Percentiles rank a stretch among this genome's conserved stretches.
These are phyloP conservation scores for Eupithecia inturbata DNA, from an alignment of 2,888 invertebrate species.

Conservation along the genomic window DNA sequence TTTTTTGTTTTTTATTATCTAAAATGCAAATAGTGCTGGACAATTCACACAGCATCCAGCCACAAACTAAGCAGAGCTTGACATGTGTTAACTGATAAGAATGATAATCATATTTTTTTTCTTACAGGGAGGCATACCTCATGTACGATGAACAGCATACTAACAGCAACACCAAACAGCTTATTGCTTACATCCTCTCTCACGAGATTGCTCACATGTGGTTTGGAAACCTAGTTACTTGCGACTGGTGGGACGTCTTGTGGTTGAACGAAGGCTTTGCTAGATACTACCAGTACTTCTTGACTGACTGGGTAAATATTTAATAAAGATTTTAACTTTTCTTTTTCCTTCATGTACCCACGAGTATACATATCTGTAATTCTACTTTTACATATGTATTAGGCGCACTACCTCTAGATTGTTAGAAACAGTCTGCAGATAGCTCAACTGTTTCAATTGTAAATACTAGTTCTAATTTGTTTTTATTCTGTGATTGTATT, in stretches of 20 bases:
- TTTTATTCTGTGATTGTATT: too few species aligned
- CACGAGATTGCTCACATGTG: conserved; percentile 91
- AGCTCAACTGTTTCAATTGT: neutral
- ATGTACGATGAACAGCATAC: conserved; percentile 73
- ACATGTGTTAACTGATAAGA: neutral
- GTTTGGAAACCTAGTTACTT: conserved; percentile 88
- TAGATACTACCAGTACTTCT: conserved; percentile 88
- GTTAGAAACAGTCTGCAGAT: too few species aligned
- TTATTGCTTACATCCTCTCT: conserved; percentile 84
- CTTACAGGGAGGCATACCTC: conserved; percentile 73
- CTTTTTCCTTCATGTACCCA: neutral
- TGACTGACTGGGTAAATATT: conserved; percentile 79
- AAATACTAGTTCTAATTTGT: neutral
- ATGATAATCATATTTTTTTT: neutral
- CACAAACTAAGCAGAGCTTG: neutral
- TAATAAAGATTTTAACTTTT: neutral
- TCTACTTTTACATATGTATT: neutral
- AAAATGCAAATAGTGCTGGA: too few species aligned
- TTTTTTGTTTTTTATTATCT: too few species aligned
- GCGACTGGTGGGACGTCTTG: conserved; percentile 86
- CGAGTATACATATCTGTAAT: neutral
- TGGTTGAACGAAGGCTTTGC: conserved; percentile 89
- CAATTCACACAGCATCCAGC: neutral
- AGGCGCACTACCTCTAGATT: neutral
- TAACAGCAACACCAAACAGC: conserved; percentile 74